phyloP scores from a whole-genome alignment of 1,140 invertebrate genomes.

The Mercenaria mercenaria region DNA sequence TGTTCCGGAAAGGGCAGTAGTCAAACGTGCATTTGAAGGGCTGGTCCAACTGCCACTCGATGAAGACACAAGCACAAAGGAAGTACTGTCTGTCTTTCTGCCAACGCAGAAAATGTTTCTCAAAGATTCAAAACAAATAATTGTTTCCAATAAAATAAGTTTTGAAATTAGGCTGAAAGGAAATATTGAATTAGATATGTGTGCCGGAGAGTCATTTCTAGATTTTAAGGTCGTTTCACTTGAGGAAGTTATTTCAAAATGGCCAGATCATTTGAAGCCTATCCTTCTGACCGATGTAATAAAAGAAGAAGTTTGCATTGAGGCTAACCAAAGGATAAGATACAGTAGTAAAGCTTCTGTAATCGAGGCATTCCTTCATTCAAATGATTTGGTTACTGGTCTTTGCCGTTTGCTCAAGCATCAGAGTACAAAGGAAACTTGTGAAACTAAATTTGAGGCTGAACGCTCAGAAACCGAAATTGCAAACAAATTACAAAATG shows the following conservation, averaged over 20 bases:
- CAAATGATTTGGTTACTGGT: constrained; percentile 2
- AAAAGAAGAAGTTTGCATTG: constrained; percentile 1
- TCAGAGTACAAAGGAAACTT: neutral
- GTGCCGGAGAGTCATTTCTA: neutral
- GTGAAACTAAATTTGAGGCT: neutral
- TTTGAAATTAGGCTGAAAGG: neutral
- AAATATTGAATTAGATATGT: neutral
- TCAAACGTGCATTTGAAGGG: neutral
- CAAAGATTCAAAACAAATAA: neutral
- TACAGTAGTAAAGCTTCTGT: neutral
- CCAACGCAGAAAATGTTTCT: neutral
- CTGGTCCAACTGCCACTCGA: neutral
- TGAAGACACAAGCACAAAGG: neutral
- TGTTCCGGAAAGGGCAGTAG: neutral
- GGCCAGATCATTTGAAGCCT: neutral
- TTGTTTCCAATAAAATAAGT: neutral
- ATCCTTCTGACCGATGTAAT: neutral
- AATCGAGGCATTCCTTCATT: constrained; percentile 17
- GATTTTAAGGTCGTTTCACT: neutral
- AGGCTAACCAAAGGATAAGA: neutral
- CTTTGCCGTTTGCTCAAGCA: constrained; percentile 23
- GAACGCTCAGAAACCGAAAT: constrained; percentile 7
- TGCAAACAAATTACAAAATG: neutral
- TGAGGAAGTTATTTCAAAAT: neutral
- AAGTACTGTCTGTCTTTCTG: neutral